A percentile compares a stretch with the other conserved stretches of the same genome.
Conservation (phyloP, 2,888 invertebrate genomes). For the Lochmaea crataegi region DNA sequence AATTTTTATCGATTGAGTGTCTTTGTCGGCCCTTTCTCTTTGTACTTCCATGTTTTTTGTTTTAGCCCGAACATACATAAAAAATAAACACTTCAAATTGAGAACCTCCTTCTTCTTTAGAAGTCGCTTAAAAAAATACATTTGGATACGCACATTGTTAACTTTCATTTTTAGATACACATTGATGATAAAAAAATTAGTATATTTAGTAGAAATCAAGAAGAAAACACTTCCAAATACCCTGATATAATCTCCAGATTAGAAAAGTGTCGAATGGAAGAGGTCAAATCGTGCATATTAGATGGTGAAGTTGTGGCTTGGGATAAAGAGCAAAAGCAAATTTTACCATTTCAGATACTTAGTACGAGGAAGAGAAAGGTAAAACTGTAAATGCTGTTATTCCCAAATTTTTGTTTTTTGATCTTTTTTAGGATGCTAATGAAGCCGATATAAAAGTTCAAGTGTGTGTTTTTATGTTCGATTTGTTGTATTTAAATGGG, state of each 20-base stretch:
- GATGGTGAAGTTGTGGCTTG: slow-evolving; percentile 99
- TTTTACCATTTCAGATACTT: slow-evolving; percentile 95
- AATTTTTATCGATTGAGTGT: no score
- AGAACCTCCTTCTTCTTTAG: no score
- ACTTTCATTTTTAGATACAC: slow-evolving; percentile 74
- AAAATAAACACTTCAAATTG: no score
- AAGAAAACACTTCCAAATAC: slow-evolving; percentile 93
- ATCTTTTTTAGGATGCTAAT: slow-evolving; percentile 74
- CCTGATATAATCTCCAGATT: slow-evolving; percentile 90
- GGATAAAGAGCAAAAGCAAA: slow-evolving; percentile 87
- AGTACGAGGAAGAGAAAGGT: slow-evolving; percentile 96
- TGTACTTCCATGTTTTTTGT: no score
- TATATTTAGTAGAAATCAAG: slow-evolving; percentile 96
- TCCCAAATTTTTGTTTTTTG: not conserved
- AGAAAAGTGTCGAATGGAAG: slow-evolving; percentile 67
- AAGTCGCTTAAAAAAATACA: not conserved
- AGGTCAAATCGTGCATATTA: slow-evolving; percentile 85
- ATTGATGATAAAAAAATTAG: slow-evolving; percentile 76
- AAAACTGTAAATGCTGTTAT: slow-evolving; percentile 19
- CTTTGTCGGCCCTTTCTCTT: no score
- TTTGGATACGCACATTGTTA: not conserved
- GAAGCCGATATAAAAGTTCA: slow-evolving; percentile 80
- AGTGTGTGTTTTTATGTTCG: slow-evolving; percentile 96
- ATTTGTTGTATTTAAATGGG: slow-evolving; percentile 93
- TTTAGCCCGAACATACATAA: no score